Conservation (phyloP, 2,797 vertebrate genomes). For the Trachurus trachurus region DNA sequence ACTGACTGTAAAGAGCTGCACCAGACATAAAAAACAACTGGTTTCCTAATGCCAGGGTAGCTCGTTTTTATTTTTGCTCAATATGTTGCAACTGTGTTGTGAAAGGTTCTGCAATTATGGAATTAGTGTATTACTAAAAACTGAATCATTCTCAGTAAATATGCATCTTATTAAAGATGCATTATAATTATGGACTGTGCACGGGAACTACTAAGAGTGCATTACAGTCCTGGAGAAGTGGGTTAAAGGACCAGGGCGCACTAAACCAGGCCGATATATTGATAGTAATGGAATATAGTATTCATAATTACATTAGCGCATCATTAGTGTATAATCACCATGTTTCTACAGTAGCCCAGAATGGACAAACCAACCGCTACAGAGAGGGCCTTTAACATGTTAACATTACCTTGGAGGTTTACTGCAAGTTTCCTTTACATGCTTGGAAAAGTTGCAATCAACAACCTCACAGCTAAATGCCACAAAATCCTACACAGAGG, state of each 20-base stretch:
- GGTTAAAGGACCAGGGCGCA: not conserved
- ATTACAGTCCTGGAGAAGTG: not conserved
- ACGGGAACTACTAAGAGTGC: not conserved
- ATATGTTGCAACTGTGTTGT: conserved; percentile 7
- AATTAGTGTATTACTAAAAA: not conserved
- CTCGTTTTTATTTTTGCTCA: conserved; percentile 36
- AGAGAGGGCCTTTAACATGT: too few species aligned
- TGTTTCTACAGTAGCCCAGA: not conserved
- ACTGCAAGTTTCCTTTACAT: too few species aligned
- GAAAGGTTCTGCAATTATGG: not conserved
- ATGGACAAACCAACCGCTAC: not conserved
- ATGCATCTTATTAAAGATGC: not conserved
- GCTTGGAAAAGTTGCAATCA: too few species aligned
- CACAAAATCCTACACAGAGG: too few species aligned
- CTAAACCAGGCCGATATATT: not conserved
- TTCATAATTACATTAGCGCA: not conserved
- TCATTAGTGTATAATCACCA: not conserved
- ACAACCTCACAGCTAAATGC: too few species aligned
- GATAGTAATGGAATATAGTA: not conserved
- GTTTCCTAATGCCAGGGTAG: conserved; percentile 21
- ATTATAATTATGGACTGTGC: not conserved
- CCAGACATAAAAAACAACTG: conserved; percentile 44
- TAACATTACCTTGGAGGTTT: not conserved
- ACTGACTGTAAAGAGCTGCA: conserved; percentile 47
- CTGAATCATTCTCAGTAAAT: not conserved